Base-by-base conservation (phyloP, 64 coral and sea anemone species). In the Acropora yongei region DNA sequence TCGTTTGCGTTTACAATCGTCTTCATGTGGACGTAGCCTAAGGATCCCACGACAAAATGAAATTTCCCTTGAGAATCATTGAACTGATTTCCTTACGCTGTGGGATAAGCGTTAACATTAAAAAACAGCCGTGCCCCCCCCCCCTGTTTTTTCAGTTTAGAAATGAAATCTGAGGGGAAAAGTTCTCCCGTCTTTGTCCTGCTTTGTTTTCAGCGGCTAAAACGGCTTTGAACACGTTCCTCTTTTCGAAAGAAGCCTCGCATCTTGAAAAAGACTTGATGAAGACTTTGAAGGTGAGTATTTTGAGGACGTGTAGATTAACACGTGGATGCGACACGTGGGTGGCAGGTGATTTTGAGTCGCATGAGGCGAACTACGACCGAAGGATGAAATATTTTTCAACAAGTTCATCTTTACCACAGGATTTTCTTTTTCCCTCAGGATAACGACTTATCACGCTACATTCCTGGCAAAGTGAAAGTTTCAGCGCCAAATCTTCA, bases 401-500 rank as follows among this genome's bases (percentile, higher is more conserved):
- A 13, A 2, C 60, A 63, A 63, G 8, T 51, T 19, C 57, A 18
- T 81, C 9, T 14, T 55, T 49, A 8, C 0, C 3, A 69, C 17
- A 46, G 76, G 13, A 55, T 55, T 55, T 77, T 13, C 57, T 81
- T 61, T 50, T 87, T 73, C 87, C 9, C 63, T 88, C 84, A 99
- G 97, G 97, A 99, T 74, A 89, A 91, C 5, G 97, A 99, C 71
- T 83, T 99, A 4, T 96, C 97, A 6, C 82, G 93, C 44, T 96
- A 96, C 45, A 99, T 99, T 71, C 97, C 97, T 49, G 97, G 97
- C 46, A 99, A 99, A 87, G 97, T 99, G 0, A 99, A 99, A 87
- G 94, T 99, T 74, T 99, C 97, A 17, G 97, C 97, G 41, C 97
- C 97, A 40, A 99, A 99, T 69, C 89, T 99, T 44, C 93, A 93